These are phyloP conservation scores for Chroicocephalus ridibundus DNA, from an alignment of 2,113 vertebrate genomes.

Conservation along the genomic window DNA sequence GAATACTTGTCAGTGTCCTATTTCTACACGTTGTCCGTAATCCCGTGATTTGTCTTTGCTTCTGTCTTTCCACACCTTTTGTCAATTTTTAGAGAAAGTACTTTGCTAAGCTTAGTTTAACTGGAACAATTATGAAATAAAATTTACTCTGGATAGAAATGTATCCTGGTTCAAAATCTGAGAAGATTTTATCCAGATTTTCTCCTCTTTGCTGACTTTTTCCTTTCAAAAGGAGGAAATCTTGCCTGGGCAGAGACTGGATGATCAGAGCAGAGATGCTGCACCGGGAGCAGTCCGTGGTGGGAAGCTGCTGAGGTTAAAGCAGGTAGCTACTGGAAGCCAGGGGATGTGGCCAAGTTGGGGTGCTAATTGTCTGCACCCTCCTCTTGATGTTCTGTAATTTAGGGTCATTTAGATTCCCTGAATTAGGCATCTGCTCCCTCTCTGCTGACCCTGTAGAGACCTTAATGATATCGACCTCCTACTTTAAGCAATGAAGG, in stretches of 20 bases:
- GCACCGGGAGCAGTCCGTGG: rapidly evolving
- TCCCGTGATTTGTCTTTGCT: background rate
- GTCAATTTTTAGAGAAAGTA: background rate
- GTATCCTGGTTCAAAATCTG: background rate
- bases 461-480: background rate
- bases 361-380: background rate
- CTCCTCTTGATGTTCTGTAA: background rate
- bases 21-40: background rate
- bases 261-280: background rate
- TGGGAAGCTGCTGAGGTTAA: background rate
- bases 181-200: background rate
- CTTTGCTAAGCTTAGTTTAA: background rate
- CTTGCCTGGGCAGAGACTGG: background rate
- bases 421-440: background rate
- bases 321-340: rapidly evolving
- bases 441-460: background rate
- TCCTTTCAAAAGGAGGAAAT: background rate
- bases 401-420: background rate
- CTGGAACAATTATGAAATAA: background rate
- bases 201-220: background rate
- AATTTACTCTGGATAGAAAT: background rate
- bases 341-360: background rate
- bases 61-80: background rate
- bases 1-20: background rate
- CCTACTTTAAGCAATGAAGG: background rate